Evolutionary conservation across 30 jellyfish, hydroid and myxozoan genomes (phyloP), one percentile per base, ranked within the genome.

Genomic region (Aurelia aurita complex sp. Pacific): DNA sequence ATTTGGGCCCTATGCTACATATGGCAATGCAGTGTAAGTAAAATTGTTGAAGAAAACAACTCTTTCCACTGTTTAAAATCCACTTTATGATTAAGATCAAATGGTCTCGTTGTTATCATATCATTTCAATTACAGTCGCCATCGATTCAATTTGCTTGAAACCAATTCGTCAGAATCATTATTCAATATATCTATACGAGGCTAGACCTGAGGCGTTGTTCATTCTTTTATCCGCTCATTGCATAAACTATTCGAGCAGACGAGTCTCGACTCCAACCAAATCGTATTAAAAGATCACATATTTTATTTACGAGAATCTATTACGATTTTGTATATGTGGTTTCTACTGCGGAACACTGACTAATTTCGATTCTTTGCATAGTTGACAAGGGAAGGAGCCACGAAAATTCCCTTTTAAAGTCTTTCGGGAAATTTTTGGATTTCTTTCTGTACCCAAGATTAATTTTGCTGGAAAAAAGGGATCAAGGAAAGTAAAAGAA

Each of bases 141-240:
- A 42, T 19, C 52, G 55, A 50, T 16, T 50, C 42, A 43, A 73
- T 73, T 73, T 73, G 82, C 50, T 65, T 43, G 54, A 46, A 73
- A 70, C 80, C 80, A 70, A 40, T 70, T 70, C 66, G 80, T 14
- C 80, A 70, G 34, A 14, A 73, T 16, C 52, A 73, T 73, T 50
- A 50, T 40, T 46, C 52, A 73, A 18, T 34, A 13, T 16, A 11
- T 38, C n/a, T 23, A 69, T 17, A 40, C 50, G 68, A 40, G 82
- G 82, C 82, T 16, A 73, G 19, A 73, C 82, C 82, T n/a, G 53
- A 73, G 55, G 67, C 55, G 50, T 53, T 23, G 36, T 14, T 67
- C 82, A 42, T 63, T 63, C 34, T 29, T 5, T 29, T 63, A 46
- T 46, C 57, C 57, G 8, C 57, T 46, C 57, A 46, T 46, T 46